These are phyloP conservation scores for Luidia sarsii DNA, from an alignment of 53 echinoderm and acorn worm species.

Conservation along the genomic window DNA sequence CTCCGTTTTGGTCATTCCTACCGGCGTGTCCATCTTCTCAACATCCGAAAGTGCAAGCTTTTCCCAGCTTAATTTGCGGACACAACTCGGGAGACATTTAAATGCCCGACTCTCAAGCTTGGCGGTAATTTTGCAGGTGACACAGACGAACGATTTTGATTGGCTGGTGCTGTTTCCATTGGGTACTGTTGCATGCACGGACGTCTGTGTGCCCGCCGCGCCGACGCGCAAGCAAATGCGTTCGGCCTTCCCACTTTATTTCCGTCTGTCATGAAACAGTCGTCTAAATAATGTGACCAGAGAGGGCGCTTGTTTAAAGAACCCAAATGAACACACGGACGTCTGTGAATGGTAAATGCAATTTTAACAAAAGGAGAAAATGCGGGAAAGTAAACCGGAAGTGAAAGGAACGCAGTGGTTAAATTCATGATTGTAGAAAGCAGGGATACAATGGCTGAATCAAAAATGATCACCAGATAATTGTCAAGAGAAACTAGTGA, in stretches of 20 bases:
- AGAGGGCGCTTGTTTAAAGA: conserved; percentile 50
- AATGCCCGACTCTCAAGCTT: conserved; percentile 13
- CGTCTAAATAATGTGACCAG: not conserved
- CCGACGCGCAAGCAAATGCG: no score
- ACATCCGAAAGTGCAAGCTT: not conserved
- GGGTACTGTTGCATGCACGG: conserved; percentile 7
- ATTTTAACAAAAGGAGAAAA: not conserved
- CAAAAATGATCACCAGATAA: no score
- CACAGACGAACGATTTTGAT: conserved; percentile 5
- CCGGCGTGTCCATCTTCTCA: conserved; percentile 13
- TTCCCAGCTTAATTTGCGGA: not conserved
- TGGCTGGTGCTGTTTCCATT: not conserved
- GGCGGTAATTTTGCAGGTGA: conserved; percentile 39
- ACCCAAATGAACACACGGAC: no score
- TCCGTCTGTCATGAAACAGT: conserved; percentile 12
- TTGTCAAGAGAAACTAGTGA: no score
- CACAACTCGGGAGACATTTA: not conserved
- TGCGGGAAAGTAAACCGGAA: conserved; percentile 26
- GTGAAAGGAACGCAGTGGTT: not conserved
- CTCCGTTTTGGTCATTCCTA: not conserved
- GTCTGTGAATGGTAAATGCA: no score
- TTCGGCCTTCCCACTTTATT: no score
- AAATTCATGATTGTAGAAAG: not conserved
- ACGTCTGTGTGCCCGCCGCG: no score
- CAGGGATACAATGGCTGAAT: not conserved